Evolutionary conservation across 2,888 invertebrate species (phyloP).

Genomic region (Platycnemis pennipes): DNA sequence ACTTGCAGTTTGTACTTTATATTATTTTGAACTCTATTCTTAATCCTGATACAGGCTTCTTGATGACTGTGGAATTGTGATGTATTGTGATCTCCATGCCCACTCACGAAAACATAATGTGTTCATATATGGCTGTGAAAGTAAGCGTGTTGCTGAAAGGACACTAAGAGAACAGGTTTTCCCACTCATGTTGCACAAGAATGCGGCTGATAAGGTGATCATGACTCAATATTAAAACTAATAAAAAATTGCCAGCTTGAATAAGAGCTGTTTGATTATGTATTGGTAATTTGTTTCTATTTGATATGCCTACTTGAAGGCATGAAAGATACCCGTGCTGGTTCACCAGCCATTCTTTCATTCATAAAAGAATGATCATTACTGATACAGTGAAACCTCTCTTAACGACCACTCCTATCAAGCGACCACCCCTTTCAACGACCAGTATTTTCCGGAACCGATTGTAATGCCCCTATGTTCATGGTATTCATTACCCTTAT

Average conservation of each 20-base stretch:
- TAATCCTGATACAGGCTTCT: constrained; percentile 83
- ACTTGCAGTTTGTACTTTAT: background rate
- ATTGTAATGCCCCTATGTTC: no score
- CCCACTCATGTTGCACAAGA: constrained; percentile 96
- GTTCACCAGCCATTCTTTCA: background rate
- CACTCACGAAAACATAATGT: constrained; percentile 97
- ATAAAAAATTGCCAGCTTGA: no score
- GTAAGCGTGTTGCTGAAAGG: constrained; percentile 88
- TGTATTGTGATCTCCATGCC: constrained; percentile 96
- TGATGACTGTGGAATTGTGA: constrained; percentile 93
- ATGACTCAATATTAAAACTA: no score
- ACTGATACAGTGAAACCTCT: no score
- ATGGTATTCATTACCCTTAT: no score
- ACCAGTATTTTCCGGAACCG: no score
- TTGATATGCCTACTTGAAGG: background rate
- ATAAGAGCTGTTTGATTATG: no score
- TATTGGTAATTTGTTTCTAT: background rate
- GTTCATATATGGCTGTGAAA: constrained; percentile 98
- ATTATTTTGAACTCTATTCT: background rate
- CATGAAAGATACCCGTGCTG: background rate
- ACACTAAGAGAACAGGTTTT: constrained; percentile 95
- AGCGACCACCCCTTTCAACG: no score
- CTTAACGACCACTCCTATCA: no score
- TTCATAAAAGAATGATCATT: no score
- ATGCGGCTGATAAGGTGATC: constrained; percentile 91